These are phyloP conservation scores for Patiria miniata DNA, from an alignment of 35 echinoderm and acorn worm genomes.

Conservation along the genomic window DNA sequence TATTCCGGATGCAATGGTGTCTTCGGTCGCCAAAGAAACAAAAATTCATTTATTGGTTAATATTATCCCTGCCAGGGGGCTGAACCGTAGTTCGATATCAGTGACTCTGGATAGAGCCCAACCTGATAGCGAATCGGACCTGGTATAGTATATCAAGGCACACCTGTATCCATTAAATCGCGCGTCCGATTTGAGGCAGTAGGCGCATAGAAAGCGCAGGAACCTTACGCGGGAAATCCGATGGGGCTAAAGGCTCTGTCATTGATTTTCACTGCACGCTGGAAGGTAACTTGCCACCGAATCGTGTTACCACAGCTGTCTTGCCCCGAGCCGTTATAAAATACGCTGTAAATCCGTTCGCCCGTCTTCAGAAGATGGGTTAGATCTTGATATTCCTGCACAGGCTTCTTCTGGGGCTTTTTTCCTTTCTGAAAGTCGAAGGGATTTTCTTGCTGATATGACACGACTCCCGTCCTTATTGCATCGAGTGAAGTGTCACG, in stretches of 20 bases:
- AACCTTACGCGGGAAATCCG: not conserved
- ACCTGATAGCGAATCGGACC: not conserved
- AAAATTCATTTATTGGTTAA: conserved; percentile 20
- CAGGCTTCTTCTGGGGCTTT: not conserved
- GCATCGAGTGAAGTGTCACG: not conserved
- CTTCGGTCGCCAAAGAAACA: not conserved
- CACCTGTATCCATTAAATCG: conserved; percentile 16
- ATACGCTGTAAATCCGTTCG: not conserved
- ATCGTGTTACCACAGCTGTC: conserved; percentile 24
- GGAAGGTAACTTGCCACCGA: conserved; percentile 9
- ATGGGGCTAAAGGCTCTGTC: not conserved
- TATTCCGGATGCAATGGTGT: too few relatives aligned
- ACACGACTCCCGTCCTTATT: not conserved
- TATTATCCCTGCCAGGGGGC: conserved; percentile 16
- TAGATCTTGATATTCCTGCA: not conserved
- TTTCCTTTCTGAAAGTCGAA: not conserved
- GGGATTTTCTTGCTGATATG: not conserved
- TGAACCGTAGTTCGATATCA: not conserved
- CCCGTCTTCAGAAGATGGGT: not conserved
- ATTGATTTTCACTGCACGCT: conserved; percentile 20
- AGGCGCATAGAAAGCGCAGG: not conserved
- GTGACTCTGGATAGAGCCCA: not conserved
- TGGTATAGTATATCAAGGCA: conserved; percentile 22
- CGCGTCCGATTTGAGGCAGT: not conserved
- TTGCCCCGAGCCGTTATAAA: not conserved